Percentiles rank a stretch among this genome's conserved stretches.
phyloP scores from a whole-genome alignment of 2,888 invertebrate species.

The Thumatha senex region DNA sequence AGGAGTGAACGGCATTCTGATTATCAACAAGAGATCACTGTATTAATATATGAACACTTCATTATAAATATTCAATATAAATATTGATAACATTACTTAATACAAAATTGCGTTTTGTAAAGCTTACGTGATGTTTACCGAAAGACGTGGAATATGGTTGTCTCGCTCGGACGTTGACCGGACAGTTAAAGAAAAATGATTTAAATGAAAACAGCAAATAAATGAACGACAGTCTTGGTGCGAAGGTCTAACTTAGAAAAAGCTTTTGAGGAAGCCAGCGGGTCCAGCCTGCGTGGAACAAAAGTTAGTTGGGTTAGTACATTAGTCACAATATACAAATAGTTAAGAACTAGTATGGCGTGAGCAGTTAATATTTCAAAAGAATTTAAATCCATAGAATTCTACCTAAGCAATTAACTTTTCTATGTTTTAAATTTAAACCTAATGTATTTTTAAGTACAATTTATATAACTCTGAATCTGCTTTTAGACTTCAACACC shows the following conservation, averaged over 20 bases:
- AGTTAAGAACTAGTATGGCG: too few relatives aligned
- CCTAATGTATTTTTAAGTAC: too few relatives aligned
- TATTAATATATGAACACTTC: conserved; percentile 79
- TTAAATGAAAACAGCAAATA: conserved; percentile 69
- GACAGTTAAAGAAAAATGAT: conserved; percentile 65
- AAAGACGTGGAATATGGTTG: conserved; percentile 66
- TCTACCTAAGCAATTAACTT: neutral
- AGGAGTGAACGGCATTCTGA: conserved; percentile 48
- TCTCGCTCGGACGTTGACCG: conserved; percentile 61
- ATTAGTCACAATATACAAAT: conserved; percentile 6
- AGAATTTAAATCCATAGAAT: neutral
- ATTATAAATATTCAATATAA: conserved; percentile 66
- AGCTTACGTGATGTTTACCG: conserved; percentile 56
- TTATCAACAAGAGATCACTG: conserved; percentile 61
- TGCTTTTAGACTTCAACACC: too few relatives aligned
- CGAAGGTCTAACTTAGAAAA: conserved; percentile 89
- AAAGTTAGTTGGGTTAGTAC: conserved; percentile 54
- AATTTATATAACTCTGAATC: too few relatives aligned
- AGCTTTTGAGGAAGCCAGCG: conserved; percentile 97
- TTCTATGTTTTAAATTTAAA: too few relatives aligned
- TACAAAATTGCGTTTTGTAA: conserved; percentile 65
- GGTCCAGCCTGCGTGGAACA: conserved; percentile 90
- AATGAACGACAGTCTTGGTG: conserved; percentile 81
- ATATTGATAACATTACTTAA: conserved; percentile 51
- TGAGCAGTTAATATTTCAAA: neutral